These are phyloP conservation scores for Ranitomeya variabilis DNA, from an alignment of 2,113 vertebrate genomes.

Conservation along the genomic window DNA sequence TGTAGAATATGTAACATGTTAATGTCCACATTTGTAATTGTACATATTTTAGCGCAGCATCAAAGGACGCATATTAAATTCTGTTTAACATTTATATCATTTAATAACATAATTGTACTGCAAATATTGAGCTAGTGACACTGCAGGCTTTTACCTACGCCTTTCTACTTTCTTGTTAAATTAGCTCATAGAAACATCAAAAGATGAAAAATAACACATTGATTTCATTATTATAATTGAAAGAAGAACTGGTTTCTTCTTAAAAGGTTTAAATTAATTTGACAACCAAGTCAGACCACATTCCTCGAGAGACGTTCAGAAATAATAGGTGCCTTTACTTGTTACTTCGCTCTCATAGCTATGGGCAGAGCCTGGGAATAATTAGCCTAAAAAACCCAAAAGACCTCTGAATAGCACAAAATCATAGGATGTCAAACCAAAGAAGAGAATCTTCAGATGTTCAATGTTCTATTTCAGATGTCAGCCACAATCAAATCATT, in stretches of 20 bases:
- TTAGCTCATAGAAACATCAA: conserved; percentile 31
- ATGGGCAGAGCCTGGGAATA: conserved; percentile 61
- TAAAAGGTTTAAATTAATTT: conserved; percentile 36
- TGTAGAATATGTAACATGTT: too few relatives aligned
- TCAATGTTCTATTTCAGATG: conserved; percentile 54
- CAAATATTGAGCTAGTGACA: neutral
- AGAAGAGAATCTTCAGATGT: conserved; percentile 56
- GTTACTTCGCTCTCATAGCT: conserved; percentile 9
- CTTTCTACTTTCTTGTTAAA: neutral
- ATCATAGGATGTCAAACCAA: conserved; percentile 60
- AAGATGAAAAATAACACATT: conserved; percentile 43
- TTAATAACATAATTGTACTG: neutral
- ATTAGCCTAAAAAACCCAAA: conserved; percentile 63
- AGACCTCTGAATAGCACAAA: conserved; percentile 60
- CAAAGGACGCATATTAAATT: neutral
- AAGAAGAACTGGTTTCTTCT: conserved; percentile 25
- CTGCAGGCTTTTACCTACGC: neutral
- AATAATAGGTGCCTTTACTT: conserved; percentile 43
- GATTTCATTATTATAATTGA: conserved; percentile 29
- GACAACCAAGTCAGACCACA: conserved; percentile 34
- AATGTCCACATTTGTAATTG: neutral
- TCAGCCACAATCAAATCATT: conserved; percentile 60
- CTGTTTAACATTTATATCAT: neutral
- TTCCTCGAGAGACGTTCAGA: conserved; percentile 28
- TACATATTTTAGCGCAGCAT: neutral